Percentiles rank a stretch among this genome's conserved stretches.
Conservation (phyloP, 2,113 vertebrate genomes). For the Corydoras maculifer region DNA sequence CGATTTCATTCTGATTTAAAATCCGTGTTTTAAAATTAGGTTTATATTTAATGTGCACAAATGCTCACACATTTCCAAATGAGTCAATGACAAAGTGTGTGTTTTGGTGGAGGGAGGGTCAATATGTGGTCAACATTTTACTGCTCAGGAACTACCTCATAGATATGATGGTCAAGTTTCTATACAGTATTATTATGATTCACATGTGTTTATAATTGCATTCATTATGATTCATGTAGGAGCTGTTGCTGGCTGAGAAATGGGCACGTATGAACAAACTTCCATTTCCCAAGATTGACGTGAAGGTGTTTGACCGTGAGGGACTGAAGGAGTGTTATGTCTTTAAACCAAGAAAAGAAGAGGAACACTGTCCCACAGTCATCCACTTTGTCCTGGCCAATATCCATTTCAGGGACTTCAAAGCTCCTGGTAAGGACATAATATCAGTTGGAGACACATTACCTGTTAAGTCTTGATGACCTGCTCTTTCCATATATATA, state of each 20-base stretch:
- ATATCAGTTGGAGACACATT: neutral
- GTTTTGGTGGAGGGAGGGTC: too few relatives aligned
- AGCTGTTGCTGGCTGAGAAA: conserved; percentile 92
- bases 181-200: neutral
- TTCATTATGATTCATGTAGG: conserved; percentile 57
- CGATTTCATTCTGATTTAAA: too few relatives aligned
- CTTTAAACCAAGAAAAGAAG: conserved; percentile 87
- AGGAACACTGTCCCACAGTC: conserved; percentile 88
- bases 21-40: too few relatives aligned
- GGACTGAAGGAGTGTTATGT: conserved; percentile 95
- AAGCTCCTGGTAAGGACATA: conserved; percentile 77
- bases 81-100: too few relatives aligned
- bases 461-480: neutral
- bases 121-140: too few relatives aligned
- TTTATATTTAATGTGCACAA: too few relatives aligned
- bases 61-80: too few relatives aligned
- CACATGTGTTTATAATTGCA: too few relatives aligned
- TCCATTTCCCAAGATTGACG: conserved; percentile 93
- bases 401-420: conserved; percentile 89
- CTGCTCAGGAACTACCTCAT: too few relatives aligned
- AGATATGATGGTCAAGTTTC: neutral
- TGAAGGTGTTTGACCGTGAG: conserved; percentile 91
- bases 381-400: conserved; percentile 98
- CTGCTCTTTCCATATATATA: too few relatives aligned
- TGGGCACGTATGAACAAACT: conserved; percentile 99